A percentile compares a stretch with the other conserved stretches of the same genome.
These are phyloP conservation scores for Acromyrmex echinatior DNA, from an alignment of 1,140 invertebrate genomes.

Conservation along the genomic window DNA sequence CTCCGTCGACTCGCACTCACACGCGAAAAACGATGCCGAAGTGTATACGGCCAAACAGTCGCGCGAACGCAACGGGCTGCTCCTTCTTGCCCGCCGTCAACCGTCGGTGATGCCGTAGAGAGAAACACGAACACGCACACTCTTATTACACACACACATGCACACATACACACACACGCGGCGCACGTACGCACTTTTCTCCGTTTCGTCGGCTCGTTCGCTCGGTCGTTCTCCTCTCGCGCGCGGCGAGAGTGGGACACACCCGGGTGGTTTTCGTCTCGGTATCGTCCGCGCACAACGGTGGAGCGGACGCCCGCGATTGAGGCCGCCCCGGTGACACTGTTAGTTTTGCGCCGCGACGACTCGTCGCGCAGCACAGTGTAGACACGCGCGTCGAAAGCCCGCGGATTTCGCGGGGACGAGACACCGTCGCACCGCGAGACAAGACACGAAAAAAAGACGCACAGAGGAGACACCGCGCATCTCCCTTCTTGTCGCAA, in stretches of 20 bases:
- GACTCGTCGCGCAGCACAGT: not conserved
- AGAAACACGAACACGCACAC: slow-evolving; percentile 22
- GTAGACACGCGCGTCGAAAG: not conserved
- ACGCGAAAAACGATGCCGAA: slow-evolving; percentile 49
- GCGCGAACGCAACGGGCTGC: slow-evolving; percentile 25
- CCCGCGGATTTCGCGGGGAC: slow-evolving; percentile 39
- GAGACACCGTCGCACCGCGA: slow-evolving; percentile 19
- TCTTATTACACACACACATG: not conserved
- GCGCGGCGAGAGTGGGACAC: slow-evolving; percentile 65
- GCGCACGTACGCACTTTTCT: slow-evolving; percentile 39
- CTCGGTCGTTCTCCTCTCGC: slow-evolving; percentile 69
- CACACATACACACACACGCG: too few species aligned
- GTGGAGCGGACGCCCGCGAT: slow-evolving; percentile 10
- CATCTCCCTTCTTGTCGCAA: slow-evolving; percentile 84
- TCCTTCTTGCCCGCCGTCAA: slow-evolving; percentile 12
- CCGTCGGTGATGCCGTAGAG: slow-evolving; percentile 18
- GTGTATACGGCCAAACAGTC: slow-evolving; percentile 30
- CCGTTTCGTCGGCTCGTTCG: slow-evolving; percentile 59
- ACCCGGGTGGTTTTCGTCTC: slow-evolving; percentile 65
- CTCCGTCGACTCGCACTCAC: slow-evolving; percentile 18
- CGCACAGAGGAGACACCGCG: slow-evolving; percentile 72
- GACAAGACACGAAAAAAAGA: slow-evolving; percentile 74
- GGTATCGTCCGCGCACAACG: slow-evolving; percentile 27
- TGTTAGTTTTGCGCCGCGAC: slow-evolving; percentile 3
- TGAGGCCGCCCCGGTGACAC: not conserved